Evolutionary conservation across 2,113 vertebrate species (phyloP).

Genomic region (Periophthalmodon schlosseri): DNA sequence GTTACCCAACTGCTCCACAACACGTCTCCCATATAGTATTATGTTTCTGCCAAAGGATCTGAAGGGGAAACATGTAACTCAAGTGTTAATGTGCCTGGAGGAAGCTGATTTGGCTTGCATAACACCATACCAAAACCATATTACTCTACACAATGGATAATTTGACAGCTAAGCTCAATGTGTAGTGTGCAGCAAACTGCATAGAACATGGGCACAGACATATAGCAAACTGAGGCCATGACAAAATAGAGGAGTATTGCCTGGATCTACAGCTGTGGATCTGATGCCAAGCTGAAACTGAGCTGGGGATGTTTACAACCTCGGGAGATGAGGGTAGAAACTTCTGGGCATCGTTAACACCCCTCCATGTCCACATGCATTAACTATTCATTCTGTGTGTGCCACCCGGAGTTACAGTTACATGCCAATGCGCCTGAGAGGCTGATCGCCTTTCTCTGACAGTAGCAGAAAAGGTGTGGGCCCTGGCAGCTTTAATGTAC

Average conservation of each 20-base stretch:
- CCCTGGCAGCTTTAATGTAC: conserved; percentile 40
- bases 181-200: not conserved
- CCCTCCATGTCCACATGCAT: conserved; percentile 76
- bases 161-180: not conserved
- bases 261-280: conserved; percentile 58
- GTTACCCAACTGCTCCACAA: conserved; percentile 41
- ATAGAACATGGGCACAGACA: conserved; percentile 6
- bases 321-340: conserved; percentile 68
- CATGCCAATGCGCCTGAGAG: conserved; percentile 72
- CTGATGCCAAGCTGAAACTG: conserved; percentile 64
- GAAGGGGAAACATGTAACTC: conserved; percentile 57
- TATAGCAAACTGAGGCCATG: conserved; percentile 46
- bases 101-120: conserved; percentile 63
- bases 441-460: conserved; percentile 78
- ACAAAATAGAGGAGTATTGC: conserved; percentile 63
- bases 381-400: conserved; percentile 81
- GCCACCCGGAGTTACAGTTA: conserved; percentile 82
- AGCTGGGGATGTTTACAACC: conserved; percentile 70
- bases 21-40: conserved; percentile 52
- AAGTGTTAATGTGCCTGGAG: conserved; percentile 67
- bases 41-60: conserved; percentile 50
- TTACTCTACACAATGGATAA: not conserved
- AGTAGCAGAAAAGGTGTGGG: conserved; percentile 73
- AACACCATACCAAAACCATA: conserved; percentile 42
- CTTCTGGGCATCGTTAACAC: conserved; percentile 78